These are phyloP conservation scores for Falcunculus frontatus DNA, from an alignment of 2,113 vertebrate species.

Conservation along the genomic window DNA sequence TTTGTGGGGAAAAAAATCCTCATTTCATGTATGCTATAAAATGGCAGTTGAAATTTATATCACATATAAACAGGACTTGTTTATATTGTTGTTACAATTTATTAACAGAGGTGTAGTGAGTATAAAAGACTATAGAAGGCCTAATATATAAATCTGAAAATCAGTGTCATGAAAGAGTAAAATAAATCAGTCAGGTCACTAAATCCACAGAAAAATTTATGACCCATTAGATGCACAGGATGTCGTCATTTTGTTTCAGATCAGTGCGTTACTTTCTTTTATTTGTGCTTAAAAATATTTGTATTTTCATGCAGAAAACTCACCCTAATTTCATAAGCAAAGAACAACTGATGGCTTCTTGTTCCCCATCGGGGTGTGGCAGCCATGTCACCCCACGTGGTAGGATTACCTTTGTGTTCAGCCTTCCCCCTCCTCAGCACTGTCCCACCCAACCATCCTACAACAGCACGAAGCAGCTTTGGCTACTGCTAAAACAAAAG, in stretches of 20 bases:
- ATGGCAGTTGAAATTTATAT: neutral
- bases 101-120: neutral
- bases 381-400: neutral
- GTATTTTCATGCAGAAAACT: neutral
- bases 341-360: neutral
- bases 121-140: neutral
- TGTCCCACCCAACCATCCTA: neutral
- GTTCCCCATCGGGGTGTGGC: neutral
- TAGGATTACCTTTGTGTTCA: neutral
- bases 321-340: neutral
- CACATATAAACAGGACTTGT: neutral
- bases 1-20: neutral
- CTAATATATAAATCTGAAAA: conserved; percentile 18
- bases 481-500: neutral
- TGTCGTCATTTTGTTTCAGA: neutral
- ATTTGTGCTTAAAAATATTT: neutral
- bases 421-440: neutral
- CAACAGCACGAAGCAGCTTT: neutral
- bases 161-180: neutral
- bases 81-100: neutral
- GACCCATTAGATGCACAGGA: neutral
- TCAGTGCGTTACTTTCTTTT: neutral
- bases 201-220: neutral
- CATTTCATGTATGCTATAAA: neutral
- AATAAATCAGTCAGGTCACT: neutral